Evolutionary conservation across 1,140 invertebrate species (phyloP).

Genomic region (Drosophila subobscura): DNA sequence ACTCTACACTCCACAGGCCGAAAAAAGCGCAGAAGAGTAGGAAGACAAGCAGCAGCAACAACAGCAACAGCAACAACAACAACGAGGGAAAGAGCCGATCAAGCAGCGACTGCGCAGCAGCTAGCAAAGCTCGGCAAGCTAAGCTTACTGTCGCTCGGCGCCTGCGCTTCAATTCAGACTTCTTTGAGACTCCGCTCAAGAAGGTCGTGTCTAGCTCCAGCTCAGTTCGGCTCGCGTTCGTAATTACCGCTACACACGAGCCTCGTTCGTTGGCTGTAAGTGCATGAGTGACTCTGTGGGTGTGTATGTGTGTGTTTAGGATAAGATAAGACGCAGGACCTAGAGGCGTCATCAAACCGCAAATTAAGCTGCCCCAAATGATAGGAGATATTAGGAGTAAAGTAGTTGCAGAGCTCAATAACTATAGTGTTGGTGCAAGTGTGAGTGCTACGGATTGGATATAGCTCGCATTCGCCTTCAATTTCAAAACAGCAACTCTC

Average conservation of each 20-base stretch:
- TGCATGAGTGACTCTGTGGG: slow-evolving; percentile 20
- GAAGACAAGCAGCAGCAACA: slow-evolving; percentile 19
- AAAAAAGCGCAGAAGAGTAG: slow-evolving; percentile 31
- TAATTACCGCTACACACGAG: slow-evolving; percentile 8
- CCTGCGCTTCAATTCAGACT: slow-evolving; percentile 76
- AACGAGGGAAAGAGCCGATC: background rate
- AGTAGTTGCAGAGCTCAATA: slow-evolving; percentile 4
- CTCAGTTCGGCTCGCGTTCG: slow-evolving; percentile 40
- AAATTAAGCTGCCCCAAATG: slow-evolving; percentile 7
- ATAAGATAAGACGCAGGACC: slow-evolving; percentile 45
- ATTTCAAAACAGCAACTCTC: slow-evolving; percentile 5
- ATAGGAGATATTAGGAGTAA: slow-evolving; percentile 8
- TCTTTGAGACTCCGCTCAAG: slow-evolving; percentile 79
- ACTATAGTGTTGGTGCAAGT: slow-evolving; percentile 27
- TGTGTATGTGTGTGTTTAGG: slow-evolving; percentile 47
- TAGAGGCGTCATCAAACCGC: slow-evolving; percentile 15
- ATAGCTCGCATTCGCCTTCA: slow-evolving; percentile 28
- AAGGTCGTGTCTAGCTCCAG: slow-evolving; percentile 69
- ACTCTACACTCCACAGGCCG: slow-evolving; percentile 12
- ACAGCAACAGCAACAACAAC: too few species aligned
- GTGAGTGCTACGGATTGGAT: slow-evolving; percentile 44
- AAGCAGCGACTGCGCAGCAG: slow-evolving; percentile 41
- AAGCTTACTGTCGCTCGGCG: slow-evolving; percentile 52
- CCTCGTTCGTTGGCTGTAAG: slow-evolving; percentile 39
- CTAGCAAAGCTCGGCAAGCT: slow-evolving; percentile 20